Base-by-base conservation (phyloP, 2,797 vertebrate species). In the Aselliscus stoliczkanus region DNA sequence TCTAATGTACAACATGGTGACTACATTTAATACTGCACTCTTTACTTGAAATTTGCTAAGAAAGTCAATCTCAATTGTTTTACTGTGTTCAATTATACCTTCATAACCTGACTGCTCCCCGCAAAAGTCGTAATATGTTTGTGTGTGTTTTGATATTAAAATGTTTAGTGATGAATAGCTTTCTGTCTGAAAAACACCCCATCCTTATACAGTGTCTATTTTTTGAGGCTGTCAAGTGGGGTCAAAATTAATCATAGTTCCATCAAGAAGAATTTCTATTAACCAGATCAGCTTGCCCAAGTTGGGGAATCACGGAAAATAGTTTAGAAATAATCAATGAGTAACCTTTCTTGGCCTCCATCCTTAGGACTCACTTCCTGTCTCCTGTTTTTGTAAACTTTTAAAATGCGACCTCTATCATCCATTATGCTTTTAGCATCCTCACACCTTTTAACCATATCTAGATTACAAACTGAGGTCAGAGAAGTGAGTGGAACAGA, bases 111-210 rank as follows among this genome's bases (percentile, higher is more conserved):
- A 79, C 17, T 52, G 23, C 4, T 4, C 82, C 52, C 13, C 47
- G 58, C 60, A 69, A 42, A 65, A 42, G 37, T 42, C 60, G 7
- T 56, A 44, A 44, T 54, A 23, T 62, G 60, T 69, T 60, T 84
- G 52, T 60, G 27, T 64, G 25, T 54, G 20, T 69, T 92, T 89
- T 70, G 37, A 54, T 93, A 92, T 94, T 94, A 44, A 96, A 73
- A 60, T 72, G 37, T 42, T 95, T 93, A 90, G 29, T 80, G 47
- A n/a, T 67, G 50, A 77, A 84, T 76, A 52, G 18, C 14, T 88
- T 76, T 62, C 34, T 75, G 44, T 73, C 47, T 47, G 69, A 76
- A 95, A 88, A 90, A 25, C 31, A 88, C 1, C 23, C 9, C 34
- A 44, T 64, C 75, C 23, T 92, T 90, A 60, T 39, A 58, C 3